Base-by-base conservation (phyloP, 2,888 invertebrate genomes). In the Vanessa cardui region DNA sequence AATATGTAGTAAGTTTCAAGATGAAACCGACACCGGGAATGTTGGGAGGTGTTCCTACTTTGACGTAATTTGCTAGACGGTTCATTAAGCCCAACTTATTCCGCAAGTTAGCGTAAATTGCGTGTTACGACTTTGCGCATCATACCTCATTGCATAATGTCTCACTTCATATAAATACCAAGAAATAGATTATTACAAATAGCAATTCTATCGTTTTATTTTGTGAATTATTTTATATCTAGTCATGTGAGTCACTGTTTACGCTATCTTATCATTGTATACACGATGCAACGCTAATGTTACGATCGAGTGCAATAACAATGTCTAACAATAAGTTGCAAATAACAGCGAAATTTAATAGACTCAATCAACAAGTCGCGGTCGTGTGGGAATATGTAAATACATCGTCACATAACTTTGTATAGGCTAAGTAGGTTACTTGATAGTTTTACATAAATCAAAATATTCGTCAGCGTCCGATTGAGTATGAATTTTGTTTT, bases 21-120 rank as follows among this genome's bases (percentile, higher is more conserved):
- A 50, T 26, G 8, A 7, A 58, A 39, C 18, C 16, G 18, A 26
- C 21, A 26, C 52, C 26, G 56, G 18, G 18, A 39, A 39, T 8
- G 6, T 15, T 16, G 26, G 31, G 26, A 39, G 39, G 56, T 39
- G 56, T n/a, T 33, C 7, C 4, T 26, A 16, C 8, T 73, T 76
- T 77, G 76, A 73, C 75, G 74, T 77, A 79, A 80, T 83, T 83
- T 73, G 64, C 72, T 80, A 75, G 76, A 78, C 80, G 83, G 81
- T 84, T 84, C 76, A 84, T 79, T 86, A 82, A 78, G 75, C 72
- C 64, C 68, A 73, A 68, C 60, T 68, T 70, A 69, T 66, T 79
- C 76, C 69, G 83, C 80, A 85, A 83, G 79, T 75, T 80, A 77
- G 77, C 83, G 83, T 80, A 83, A 84, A 83, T 83, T 80, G 79